A percentile compares a stretch with the other conserved stretches of the same genome.
Conservation (phyloP, 2,797 vertebrate genomes). For the Xenentodon cancila region DNA sequence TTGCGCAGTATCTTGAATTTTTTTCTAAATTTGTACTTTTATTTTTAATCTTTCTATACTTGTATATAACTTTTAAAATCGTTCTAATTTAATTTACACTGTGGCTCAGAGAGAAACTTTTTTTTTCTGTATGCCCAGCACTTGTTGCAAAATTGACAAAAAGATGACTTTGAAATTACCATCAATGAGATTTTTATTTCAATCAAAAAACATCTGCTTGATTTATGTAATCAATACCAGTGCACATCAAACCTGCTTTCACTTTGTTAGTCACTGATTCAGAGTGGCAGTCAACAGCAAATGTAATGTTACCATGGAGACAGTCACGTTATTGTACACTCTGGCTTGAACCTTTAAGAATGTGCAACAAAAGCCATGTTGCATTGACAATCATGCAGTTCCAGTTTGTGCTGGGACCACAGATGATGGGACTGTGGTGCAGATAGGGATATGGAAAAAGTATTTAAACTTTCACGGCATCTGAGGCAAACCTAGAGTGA, state of each 20-base stretch:
- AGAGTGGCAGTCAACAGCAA: background rate
- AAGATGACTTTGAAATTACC: no score
- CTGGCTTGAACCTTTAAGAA: background rate
- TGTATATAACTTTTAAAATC: no score
- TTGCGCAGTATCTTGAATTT: no score
- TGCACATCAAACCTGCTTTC: background rate
- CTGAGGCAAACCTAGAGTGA: background rate
- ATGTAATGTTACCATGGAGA: no score
- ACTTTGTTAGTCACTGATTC: background rate
- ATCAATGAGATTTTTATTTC: background rate
- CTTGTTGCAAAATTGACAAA: no score
- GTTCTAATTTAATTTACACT: no score
- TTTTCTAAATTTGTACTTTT: no score
- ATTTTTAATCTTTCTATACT: no score
- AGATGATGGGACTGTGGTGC: background rate
- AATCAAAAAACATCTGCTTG: background rate
- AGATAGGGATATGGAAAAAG: background rate
- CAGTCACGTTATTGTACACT: no score
- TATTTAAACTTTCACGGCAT: background rate
- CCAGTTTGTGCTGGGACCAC: slow-evolving; percentile 21
- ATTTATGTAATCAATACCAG: background rate
- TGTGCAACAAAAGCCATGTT: background rate
- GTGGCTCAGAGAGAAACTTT: no score
- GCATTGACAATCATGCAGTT: background rate
- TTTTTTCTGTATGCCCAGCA: no score